Conservation (phyloP, 2,888 invertebrate genomes). For the Stomorhina lunata region DNA sequence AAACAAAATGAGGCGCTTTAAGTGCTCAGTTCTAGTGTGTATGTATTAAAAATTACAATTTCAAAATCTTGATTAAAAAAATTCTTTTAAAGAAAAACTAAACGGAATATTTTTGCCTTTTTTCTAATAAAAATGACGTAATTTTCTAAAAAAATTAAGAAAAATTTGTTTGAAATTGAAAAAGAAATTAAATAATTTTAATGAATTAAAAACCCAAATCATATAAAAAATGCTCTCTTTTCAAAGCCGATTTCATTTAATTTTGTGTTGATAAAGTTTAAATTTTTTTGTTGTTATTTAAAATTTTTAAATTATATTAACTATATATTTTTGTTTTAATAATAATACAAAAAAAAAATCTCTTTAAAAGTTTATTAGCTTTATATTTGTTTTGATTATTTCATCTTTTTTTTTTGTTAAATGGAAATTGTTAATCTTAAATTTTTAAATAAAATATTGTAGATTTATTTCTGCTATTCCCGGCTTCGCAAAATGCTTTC, state of each 20-base stretch:
- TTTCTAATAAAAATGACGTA: conserved; percentile 61
- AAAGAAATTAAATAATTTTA: neutral
- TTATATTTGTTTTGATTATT: conserved; percentile 67
- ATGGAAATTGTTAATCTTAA: neutral
- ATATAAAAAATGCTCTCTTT: neutral
- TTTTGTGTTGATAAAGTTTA: conserved; percentile 56
- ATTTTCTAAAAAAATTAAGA: conserved; percentile 40
- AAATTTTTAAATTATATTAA: neutral
- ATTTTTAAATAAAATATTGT: conserved; percentile 42
- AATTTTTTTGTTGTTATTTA: conserved; percentile 4
- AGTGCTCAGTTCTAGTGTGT: conserved; percentile 78
- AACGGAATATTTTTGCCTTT: conserved; percentile 1
- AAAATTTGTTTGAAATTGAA: neutral
- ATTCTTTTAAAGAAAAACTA: neutral
- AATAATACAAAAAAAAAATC: neutral
- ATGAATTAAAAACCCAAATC: neutral
- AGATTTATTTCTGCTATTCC: conserved; percentile 74
- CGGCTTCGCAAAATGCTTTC: conserved; percentile 71
- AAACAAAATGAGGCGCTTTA: conserved; percentile 70
- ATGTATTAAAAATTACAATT: conserved; percentile 68
- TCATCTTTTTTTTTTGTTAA: neutral
- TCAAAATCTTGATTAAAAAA: conserved; percentile 5
- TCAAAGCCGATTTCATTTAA: conserved; percentile 11
- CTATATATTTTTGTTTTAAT: neutral
- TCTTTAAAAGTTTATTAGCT: conserved; percentile 66